These are phyloP conservation scores for Oreochromis mossambicus DNA, from an alignment of 2,797 vertebrate species.

Conservation along the genomic window DNA sequence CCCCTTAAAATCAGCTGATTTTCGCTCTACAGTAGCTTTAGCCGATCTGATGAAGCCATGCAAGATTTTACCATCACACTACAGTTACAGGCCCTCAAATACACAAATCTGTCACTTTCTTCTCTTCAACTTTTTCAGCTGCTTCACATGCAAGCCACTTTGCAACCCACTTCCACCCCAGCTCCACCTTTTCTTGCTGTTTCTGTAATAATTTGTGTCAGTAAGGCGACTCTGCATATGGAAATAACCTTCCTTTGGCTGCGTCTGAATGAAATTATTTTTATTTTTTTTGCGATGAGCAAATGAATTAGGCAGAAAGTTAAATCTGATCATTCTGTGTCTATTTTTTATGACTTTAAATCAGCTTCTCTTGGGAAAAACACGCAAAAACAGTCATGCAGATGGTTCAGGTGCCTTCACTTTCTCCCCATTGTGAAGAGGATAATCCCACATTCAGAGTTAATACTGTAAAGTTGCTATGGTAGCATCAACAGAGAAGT, in stretches of 20 bases:
- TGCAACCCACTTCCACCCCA: neutral
- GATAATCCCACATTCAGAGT: neutral
- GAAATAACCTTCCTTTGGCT: neutral
- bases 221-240: neutral
- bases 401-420: fast-evolving
- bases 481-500: neutral
- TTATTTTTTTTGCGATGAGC: fast-evolving
- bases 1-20: neutral
- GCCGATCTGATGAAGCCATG: too few relatives aligned
- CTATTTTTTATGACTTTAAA: neutral
- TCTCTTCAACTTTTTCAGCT: neutral
- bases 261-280: fast-evolving
- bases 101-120: neutral
- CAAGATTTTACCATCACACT: neutral
- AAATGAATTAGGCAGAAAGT: fast-evolving
- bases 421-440: neutral
- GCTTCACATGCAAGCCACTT: neutral
- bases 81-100: neutral
- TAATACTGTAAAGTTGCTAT: neutral
- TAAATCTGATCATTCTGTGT: neutral
- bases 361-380: neutral
- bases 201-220: fast-evolving
- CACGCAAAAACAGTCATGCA: neutral
- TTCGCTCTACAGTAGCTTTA: neutral
- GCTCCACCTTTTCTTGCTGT: neutral